Evolutionary conservation across 30 jellyfish, hydroid and myxozoan genomes (phyloP), one percentile per base, ranked within the genome.

Genomic region (Calvadosia cruxmelitensis): DNA sequence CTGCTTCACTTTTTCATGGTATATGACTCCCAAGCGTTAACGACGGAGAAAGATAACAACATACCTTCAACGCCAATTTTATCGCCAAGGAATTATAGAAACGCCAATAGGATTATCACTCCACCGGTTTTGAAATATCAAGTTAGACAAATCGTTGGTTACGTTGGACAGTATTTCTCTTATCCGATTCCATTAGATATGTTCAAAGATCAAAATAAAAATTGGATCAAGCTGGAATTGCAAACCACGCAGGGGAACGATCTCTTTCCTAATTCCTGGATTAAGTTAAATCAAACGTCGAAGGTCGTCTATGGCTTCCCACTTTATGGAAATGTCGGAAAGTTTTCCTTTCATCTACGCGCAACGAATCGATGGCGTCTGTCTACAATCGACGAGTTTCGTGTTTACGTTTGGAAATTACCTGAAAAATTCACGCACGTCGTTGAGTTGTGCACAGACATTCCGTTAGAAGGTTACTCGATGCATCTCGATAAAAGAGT

Each of bases 301-400:
- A 62, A 66, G 35, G 78, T 75, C 61, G 70, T 87, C 20, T 87
- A 74, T 29, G 94, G 96, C 0, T 81, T 87, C 63, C 96, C 96
- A 10, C 50, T 87, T 30, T 35, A 61, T 0, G 96, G 93, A 24
- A 87, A 87, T 66, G 77, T 63, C 36, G 76, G 93, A 49, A 64
- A 66, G 42, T 87, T 64, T 23, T 33, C 69, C n/a, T 80, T 69
- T 71, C 52, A 33, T 34, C 73, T 81, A 5, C 57, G 70, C 69
- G 94, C 92, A n/a, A 78, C 93, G 25, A 73, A 68, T 34, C 34
- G 63, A 48, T 63, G 49, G 48, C 92, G 94, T 33, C 42, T 20
- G 31, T 34, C 78, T 25, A 52, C 81, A 27, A 26, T 32, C 0
- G 76, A 86, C 66, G 66, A 33, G 2, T 13, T 87, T 27, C 7